These are phyloP conservation scores for Bruchidius siliquastri DNA, from an alignment of 2,888 invertebrate genomes.

Conservation along the genomic window DNA sequence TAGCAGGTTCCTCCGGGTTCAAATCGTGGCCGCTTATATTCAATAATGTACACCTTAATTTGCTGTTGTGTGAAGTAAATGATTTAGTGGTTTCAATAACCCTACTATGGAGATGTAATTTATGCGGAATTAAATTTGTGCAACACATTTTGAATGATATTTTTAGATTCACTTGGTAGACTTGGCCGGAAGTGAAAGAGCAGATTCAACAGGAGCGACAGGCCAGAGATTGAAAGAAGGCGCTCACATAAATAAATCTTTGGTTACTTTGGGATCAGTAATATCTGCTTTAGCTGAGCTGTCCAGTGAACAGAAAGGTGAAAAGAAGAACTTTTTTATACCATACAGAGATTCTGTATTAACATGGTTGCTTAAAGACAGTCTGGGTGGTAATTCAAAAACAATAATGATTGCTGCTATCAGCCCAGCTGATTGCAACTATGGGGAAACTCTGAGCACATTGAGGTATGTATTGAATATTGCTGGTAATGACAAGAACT, in stretches of 20 bases:
- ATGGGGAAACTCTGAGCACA: conserved; percentile 81
- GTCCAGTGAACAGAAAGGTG: conserved; percentile 40
- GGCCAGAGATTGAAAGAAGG: conserved; percentile 87
- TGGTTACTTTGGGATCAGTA: conserved; percentile 82
- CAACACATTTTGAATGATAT: no score
- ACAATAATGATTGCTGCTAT: conserved; percentile 88
- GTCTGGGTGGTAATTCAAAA: conserved; percentile 84
- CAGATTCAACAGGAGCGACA: conserved; percentile 85
- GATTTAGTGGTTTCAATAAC: no score
- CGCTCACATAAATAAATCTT: conserved; percentile 85
- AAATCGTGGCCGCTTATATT: no score
- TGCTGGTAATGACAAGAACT: not conserved
- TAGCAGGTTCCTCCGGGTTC: no score
- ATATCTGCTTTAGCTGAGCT: conserved; percentile 80
- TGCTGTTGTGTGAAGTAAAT: no score
- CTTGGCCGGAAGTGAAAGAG: conserved; percentile 84
- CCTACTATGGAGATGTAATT: no score
- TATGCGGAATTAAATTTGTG: no score
- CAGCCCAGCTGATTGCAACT: conserved; percentile 70
- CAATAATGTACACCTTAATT: no score
- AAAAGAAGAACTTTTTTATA: conserved; percentile 59
- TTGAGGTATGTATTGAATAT: conserved; percentile 48
- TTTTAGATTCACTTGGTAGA: conserved; percentile 72
- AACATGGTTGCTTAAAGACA: conserved; percentile 85
- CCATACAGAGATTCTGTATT: conserved; percentile 85